Conservation (phyloP, 92 coral and sea anemone genomes). For the Pocillopora meandrina region DNA sequence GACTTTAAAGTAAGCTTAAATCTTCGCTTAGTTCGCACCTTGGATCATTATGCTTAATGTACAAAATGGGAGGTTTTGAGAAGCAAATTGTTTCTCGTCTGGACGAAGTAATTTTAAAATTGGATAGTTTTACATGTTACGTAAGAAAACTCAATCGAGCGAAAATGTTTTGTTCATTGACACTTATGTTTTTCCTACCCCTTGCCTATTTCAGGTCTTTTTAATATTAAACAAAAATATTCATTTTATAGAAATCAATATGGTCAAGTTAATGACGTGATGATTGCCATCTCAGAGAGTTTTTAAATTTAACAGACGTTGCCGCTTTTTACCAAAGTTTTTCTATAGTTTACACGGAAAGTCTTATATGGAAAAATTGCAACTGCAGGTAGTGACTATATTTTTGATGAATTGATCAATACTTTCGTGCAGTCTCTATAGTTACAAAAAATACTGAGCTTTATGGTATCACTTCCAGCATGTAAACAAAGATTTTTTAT, state of each 20-base stretch:
- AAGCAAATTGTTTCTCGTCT: background rate
- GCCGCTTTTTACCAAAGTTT: too few relatives aligned
- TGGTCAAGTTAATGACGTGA: background rate
- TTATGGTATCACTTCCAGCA: background rate
- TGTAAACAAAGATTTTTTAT: conserved; percentile 19
- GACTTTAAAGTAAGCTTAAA: background rate
- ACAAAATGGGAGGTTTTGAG: background rate
- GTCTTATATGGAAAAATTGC: background rate
- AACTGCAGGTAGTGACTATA: too few relatives aligned
- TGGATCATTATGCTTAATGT: background rate
- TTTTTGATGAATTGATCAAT: too few relatives aligned
- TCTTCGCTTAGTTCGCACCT: too few relatives aligned
- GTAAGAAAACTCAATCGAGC: background rate
- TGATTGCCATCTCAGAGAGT: too few relatives aligned
- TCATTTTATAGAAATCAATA: background rate
- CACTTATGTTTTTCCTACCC: background rate
- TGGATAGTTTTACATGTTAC: background rate
- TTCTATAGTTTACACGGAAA: background rate
- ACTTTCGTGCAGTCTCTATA: too few relatives aligned
- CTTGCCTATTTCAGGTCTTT: background rate
- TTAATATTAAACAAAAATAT: background rate
- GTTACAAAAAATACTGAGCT: background rate
- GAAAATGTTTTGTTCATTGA: background rate
- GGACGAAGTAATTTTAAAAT: background rate
- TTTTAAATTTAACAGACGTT: too few relatives aligned